These are phyloP conservation scores for Graphium colonna DNA, from an alignment of 2,888 invertebrate species.

Conservation along the genomic window DNA sequence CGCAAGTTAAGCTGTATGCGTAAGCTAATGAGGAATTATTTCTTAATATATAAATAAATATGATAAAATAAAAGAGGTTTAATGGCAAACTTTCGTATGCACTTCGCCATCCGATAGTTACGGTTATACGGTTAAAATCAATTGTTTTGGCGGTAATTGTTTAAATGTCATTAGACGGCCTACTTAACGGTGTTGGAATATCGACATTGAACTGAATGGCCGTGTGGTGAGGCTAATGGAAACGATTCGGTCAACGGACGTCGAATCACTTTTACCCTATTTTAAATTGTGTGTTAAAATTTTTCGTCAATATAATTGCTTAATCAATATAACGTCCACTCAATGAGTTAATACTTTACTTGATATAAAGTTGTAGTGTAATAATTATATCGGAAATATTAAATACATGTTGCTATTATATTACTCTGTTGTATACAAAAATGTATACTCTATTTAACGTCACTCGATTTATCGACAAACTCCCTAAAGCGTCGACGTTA, in stretches of 20 bases:
- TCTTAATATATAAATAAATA: no score
- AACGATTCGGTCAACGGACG: neutral
- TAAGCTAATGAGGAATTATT: no score
- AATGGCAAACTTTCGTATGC: no score
- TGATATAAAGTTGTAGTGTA: neutral
- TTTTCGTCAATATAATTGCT: neutral
- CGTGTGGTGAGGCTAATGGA: neutral
- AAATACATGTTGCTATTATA: no score
- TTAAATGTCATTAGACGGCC: neutral
- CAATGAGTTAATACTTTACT: neutral
- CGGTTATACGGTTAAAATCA: neutral
- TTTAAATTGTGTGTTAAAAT: neutral
- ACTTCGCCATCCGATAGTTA: neutral
- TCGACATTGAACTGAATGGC: neutral
- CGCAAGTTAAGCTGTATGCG: no score
- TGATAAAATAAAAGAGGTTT: no score
- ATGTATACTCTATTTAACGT: no score
- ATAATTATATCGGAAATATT: neutral
- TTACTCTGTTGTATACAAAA: no score
- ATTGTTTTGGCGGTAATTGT: constrained; percentile 1
- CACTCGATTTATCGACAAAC: no score
- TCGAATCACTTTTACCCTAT: neutral
- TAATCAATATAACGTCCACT: neutral
- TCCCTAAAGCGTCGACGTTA: no score
- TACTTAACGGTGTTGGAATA: neutral